Base-by-base conservation (phyloP, 2,113 vertebrate genomes). In the Dipodomys spectabilis region DNA sequence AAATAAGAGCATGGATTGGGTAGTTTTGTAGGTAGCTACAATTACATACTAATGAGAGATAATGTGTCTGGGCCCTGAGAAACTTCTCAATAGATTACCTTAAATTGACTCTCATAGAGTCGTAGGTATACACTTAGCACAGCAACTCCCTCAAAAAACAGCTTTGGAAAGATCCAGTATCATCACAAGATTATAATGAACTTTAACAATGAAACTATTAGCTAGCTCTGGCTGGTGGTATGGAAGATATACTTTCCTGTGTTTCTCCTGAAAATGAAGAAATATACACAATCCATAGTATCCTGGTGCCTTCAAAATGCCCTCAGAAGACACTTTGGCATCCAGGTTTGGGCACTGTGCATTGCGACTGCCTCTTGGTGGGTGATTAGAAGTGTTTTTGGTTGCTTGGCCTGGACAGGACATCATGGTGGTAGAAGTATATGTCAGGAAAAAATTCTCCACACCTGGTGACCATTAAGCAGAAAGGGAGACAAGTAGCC, bases 211-310 rank as follows among this genome's bases (percentile, higher is more conserved):
- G 39, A 69, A 57, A 45, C 49, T 6, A 35, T 27, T 12, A 39
- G 35, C 39, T 28, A 57, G 12, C 19, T 85, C 11, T 20, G 81
- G 22, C 35, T 30, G 2, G 35, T 35, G 22, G 62, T 74, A 12
- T n/a, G 1, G 53, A 32, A 2, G 0, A 7, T 57, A 9, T 44
- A 22, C 5, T 45, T 23, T 23, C 49, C 35, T 30, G 6, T 10
- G 15, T 85, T 82, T 53, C 23, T 64, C 67, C 85, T 69, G 68
- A 60, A 85, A 82, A 86, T 69, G 19, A 16, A 22, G 45, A 64
- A 27, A 71, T 6, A 22, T 0, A 0, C 45, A 3, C 60, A 28
- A 30, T 23, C 7, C 15, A 20, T 11, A 6, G 27, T 5, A 35
- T 1, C 67, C 25, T 7, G 69, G 20, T 67, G 79, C 60, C 35